Base-by-base conservation (phyloP, 2,797 vertebrate genomes). In the Threskiornis aethiopicus region DNA sequence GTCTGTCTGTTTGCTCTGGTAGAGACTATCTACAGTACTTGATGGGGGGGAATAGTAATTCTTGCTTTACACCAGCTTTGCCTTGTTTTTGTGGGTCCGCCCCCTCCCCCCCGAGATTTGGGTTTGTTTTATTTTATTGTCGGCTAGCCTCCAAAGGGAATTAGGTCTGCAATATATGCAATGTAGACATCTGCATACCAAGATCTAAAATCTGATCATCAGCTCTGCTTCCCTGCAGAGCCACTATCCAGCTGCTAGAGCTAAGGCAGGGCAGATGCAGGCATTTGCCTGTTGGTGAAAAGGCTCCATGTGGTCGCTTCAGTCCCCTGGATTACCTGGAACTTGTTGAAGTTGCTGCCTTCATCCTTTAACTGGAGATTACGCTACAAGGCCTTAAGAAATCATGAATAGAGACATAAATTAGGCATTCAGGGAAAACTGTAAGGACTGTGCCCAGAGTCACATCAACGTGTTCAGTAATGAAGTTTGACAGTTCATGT, bases 401-500 rank as follows among this genome's bases (percentile, higher is more conserved):
- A 35, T 70, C 22, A 7, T 44, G 78, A 84, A 90, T 11, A 79
- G 17, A 94, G 70, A 55, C 4, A 1, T 31, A 81, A 88, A 82
- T 96, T 44, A 90, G 20, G 15, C 42, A 52, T 70, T 47, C 33
- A 35, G 22, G 14, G 35, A 94, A 49, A 59, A 87, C 70, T 79
- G 73, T 39, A 46, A 86, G 25, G 51, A 49, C 64, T 58, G 4
- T 42, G 35, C 35, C 54, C 39, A 55, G 62, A 89, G 47, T 4
- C 0, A 1, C 47, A 80, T 84, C 54, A 66, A n/a, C 16, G 4
- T 76, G 29, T 62, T 90, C 41, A 47, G n/a, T 59, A 82, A 67
- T 82, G 70, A 90, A 91, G n/a, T 84, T 87, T 95, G 80, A 90
- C 83, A 76, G 66, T 87, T 71, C 54, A 22, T n/a, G 21, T 47